Conservation (phyloP, 1,140 invertebrate species). For the Danaus plexippus region DNA sequence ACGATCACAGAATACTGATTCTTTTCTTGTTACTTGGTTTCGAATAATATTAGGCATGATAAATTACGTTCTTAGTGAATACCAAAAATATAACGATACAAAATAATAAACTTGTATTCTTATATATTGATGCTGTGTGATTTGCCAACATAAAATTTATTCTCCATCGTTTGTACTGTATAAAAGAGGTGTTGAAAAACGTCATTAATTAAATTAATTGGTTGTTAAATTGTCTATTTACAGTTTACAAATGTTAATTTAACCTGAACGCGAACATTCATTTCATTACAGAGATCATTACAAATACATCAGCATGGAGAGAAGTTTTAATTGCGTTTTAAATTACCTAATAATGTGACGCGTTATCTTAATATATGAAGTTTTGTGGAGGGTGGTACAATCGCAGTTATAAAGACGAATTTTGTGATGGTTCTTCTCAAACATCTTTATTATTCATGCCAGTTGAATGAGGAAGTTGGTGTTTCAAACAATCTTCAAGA, state of each 20-base stretch:
- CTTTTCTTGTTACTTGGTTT: no score
- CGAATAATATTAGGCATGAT: no score
- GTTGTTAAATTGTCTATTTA: neutral
- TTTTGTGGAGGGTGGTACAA: conserved; percentile 31
- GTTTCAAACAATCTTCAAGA: no score
- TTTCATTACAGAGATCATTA: conserved; percentile 12
- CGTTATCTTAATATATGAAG: conserved; percentile 4
- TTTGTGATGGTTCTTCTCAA: conserved; percentile 35
- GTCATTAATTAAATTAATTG: no score
- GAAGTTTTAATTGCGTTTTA: conserved; percentile 18
- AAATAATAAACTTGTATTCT: no score
- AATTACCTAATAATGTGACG: conserved; percentile 15
- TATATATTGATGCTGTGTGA: no score
- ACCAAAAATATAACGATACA: no score
- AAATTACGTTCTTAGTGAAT: no score
- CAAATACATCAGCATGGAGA: conserved; percentile 15
- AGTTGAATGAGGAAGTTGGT: conserved; percentile 9
- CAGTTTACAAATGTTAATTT: conserved; percentile 10
- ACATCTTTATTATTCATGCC: conserved; percentile 47
- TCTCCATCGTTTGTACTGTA: no score
- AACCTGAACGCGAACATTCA: conserved; percentile 13
- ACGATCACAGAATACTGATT: no score
- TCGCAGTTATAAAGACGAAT: conserved; percentile 42
- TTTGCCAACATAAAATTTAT: no score
- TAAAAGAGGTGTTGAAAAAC: no score